Evolutionary conservation across 2,888 invertebrate species (phyloP).

Genomic region (Drosophila recens): DNA sequence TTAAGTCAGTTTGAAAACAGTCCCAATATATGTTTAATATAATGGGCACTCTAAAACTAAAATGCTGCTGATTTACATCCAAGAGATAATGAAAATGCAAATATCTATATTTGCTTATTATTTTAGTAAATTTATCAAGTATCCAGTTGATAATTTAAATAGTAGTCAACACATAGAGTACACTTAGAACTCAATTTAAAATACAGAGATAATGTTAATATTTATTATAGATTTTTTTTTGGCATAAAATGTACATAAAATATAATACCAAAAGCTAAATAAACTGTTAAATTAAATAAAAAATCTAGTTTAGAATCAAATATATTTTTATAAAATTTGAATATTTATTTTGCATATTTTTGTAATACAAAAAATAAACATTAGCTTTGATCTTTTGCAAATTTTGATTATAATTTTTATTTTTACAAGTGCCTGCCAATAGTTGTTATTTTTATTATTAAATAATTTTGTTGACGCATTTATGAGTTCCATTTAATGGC

Average conservation of each 20-base stretch:
- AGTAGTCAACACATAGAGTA: no score
- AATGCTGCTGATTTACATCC: no score
- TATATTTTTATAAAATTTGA: not conserved
- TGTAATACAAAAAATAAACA: not conserved
- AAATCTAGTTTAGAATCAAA: not conserved
- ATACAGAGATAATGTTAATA: no score
- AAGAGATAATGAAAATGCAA: no score
- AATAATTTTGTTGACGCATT: conserved; percentile 38
- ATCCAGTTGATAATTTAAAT: no score
- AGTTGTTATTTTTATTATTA: conserved; percentile 19
- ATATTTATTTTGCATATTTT: conserved; percentile 1
- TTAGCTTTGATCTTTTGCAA: not conserved
- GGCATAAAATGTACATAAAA: not conserved
- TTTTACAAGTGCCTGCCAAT: conserved; percentile 26
- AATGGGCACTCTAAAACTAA: not conserved
- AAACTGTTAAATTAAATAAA: not conserved
- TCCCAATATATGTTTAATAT: not conserved
- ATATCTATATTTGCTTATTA: no score
- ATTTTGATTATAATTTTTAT: not conserved
- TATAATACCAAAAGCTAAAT: not conserved
- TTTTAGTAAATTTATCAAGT: no score
- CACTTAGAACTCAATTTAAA: no score
- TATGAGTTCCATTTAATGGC: conserved; percentile 39
- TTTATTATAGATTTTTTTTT: no score
- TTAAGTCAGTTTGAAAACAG: not conserved